These are phyloP conservation scores for Helicolenus hilgendorfi DNA, from an alignment of 2,797 vertebrate genomes.

Conservation along the genomic window DNA sequence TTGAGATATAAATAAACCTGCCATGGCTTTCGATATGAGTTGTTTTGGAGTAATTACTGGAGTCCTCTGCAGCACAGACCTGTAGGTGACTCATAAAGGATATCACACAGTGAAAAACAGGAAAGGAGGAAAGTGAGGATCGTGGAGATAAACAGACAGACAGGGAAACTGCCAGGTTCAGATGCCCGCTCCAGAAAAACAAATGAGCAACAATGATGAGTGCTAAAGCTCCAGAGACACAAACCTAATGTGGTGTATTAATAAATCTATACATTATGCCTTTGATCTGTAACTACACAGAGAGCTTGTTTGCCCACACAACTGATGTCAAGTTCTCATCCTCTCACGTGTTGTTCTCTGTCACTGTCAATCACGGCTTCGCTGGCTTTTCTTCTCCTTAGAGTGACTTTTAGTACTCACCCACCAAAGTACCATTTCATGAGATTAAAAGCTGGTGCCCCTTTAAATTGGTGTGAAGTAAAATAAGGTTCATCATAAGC, in stretches of 20 bases:
- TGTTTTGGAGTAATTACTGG: constrained; percentile 63
- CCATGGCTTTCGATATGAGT: constrained; percentile 23
- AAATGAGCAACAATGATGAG: constrained; percentile 16
- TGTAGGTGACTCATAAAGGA: constrained; percentile 68
- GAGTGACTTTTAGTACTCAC: not conserved
- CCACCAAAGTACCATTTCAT: not conserved
- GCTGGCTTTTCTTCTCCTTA: not conserved
- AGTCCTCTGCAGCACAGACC: constrained; percentile 48
- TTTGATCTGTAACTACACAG: constrained; percentile 48
- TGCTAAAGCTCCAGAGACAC: constrained; percentile 13
- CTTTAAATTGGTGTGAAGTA: not conserved
- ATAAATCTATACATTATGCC: constrained; percentile 22
- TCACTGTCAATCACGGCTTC: constrained; percentile 20
- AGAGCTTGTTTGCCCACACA: not conserved
- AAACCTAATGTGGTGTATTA: constrained; percentile 14
- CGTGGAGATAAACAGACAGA: constrained; percentile 19
- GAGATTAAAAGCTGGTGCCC: not conserved
- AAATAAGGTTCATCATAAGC: not conserved
- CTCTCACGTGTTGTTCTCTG: not conserved
- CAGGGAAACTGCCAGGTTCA: constrained; percentile 23
- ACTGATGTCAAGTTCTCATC: constrained; percentile 13
- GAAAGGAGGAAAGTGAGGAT: constrained; percentile 2
- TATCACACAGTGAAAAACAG: constrained; percentile 29
- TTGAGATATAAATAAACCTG: constrained; percentile 67
- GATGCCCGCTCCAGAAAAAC: constrained; percentile 18